A percentile compares a stretch with the other conserved stretches of the same genome.
Evolutionary conservation across 2,113 vertebrate genomes (phyloP).

Genomic region (Epinephelus lanceolatus): DNA sequence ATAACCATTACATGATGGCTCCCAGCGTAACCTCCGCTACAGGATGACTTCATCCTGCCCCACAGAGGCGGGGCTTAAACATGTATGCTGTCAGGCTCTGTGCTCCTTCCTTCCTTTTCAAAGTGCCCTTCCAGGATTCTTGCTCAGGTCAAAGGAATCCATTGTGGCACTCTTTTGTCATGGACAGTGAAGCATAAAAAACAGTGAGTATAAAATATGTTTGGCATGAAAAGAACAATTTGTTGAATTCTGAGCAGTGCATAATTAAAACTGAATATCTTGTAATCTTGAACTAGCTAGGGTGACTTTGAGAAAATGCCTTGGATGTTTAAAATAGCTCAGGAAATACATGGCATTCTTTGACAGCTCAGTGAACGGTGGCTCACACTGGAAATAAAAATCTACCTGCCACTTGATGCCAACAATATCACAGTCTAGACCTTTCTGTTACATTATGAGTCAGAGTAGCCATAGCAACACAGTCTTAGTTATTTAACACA

Average conservation of each 20-base stretch:
- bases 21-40: slow-evolving; percentile 23
- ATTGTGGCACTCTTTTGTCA: slow-evolving; percentile 22
- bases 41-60: slow-evolving; percentile 64
- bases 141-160: slow-evolving; percentile 53
- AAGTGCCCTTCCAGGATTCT: slow-evolving; percentile 62
- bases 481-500: slow-evolving; percentile 12
- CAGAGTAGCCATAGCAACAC: slow-evolving; percentile 35
- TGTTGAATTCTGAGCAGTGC: background rate
- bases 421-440: slow-evolving; percentile 33
- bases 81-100: slow-evolving; percentile 18
- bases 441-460: slow-evolving; percentile 5
- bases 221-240: slow-evolving; percentile 12
- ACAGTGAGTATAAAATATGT: background rate
- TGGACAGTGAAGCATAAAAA: slow-evolving; percentile 1
- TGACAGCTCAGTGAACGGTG: slow-evolving; percentile 40
- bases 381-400: slow-evolving; percentile 33
- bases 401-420: slow-evolving; percentile 3
- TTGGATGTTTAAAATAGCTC: slow-evolving; percentile 49
- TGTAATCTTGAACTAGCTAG: background rate
- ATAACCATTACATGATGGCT: slow-evolving; percentile 33
- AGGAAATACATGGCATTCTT: slow-evolving; percentile 68
- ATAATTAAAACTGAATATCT: slow-evolving; percentile 5
- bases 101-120: slow-evolving; percentile 64
- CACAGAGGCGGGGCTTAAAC: slow-evolving; percentile 32
- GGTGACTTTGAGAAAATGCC: slow-evolving; percentile 29